Conservation (phyloP, 2,113 vertebrate species). For the Atractosteus spatula region DNA sequence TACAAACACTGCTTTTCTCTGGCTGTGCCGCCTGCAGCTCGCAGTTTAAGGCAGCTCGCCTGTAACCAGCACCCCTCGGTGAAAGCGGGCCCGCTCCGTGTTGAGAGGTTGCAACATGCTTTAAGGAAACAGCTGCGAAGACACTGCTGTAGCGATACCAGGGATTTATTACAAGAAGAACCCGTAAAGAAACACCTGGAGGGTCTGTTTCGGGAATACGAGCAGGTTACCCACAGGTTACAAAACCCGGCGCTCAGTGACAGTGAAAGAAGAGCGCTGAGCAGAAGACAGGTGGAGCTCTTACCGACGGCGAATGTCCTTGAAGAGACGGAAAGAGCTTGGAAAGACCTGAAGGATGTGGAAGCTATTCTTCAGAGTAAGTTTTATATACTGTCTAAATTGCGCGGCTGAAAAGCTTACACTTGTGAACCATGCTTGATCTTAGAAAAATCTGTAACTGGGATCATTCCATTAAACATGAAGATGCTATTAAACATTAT, state of each 20-base stretch:
- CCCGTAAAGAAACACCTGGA: constrained; percentile 62
- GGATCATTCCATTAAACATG: neutral
- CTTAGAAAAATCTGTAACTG: neutral
- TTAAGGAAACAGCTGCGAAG: constrained; percentile 1
- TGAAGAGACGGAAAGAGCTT: constrained; percentile 57
- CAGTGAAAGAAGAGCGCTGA: constrained; percentile 48
- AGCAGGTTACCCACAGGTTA: constrained; percentile 43
- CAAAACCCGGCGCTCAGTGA: constrained; percentile 42
- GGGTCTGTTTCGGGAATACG: constrained; percentile 58
- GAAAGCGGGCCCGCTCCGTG: too few relatives aligned
- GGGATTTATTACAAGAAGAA: constrained; percentile 54
- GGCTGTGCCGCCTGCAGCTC: too few relatives aligned
- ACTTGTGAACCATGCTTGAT: too few relatives aligned
- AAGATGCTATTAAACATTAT: neutral
- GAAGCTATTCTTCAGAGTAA: constrained; percentile 69
- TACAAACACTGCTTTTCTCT: too few relatives aligned
- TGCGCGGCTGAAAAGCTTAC: too few relatives aligned
- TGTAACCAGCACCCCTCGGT: too few relatives aligned
- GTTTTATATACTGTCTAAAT: constrained; percentile 20
- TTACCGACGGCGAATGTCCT: constrained; percentile 52
- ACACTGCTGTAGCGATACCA: constrained; percentile 44
- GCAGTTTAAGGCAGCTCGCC: too few relatives aligned
- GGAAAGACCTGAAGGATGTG: constrained; percentile 64
- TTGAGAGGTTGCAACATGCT: too few relatives aligned
- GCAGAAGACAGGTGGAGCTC: constrained; percentile 49